Percentiles rank a stretch among this genome's conserved stretches.
phyloP scores from a whole-genome alignment of 1,140 invertebrate genomes.

The Meloidogyne hapla region DNA sequence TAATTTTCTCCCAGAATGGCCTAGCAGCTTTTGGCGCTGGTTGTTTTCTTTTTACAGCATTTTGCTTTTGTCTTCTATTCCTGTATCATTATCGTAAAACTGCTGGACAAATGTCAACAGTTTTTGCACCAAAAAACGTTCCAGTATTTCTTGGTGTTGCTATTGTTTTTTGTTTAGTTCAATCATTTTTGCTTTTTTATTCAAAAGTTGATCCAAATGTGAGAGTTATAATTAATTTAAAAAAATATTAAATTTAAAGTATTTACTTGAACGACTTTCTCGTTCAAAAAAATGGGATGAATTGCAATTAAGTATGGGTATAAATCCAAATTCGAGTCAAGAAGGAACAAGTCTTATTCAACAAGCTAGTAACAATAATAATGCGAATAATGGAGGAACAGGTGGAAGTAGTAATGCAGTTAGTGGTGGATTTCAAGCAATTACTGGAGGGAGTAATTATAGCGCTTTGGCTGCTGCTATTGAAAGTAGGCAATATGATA shows the following conservation, averaged over 20 bases:
- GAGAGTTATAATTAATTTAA: neutral
- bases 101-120: slow-evolving; percentile 22
- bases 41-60: slow-evolving; percentile 22
- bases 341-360: neutral
- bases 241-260: neutral
- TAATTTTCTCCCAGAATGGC: neutral
- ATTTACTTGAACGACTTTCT: slow-evolving; percentile 19
- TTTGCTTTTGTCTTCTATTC: slow-evolving; percentile 21
- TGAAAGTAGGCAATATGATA: slow-evolving; percentile 15
- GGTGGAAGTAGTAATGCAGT: neutral
- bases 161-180: slow-evolving; percentile 21
- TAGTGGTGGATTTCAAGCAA: slow-evolving; percentile 15
- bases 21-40: slow-evolving; percentile 21
- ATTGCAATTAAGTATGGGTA: slow-evolving; percentile 22
- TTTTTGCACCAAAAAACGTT: slow-evolving; percentile 29
- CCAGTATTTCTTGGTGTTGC: slow-evolving; percentile 24
- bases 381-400: neutral
- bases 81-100: slow-evolving; percentile 25
- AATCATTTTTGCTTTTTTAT: slow-evolving; percentile 23
- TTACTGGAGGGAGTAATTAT: slow-evolving; percentile 27
- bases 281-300: slow-evolving; percentile 29
- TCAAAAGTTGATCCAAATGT: slow-evolving; percentile 26
- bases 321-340: slow-evolving; percentile 19
- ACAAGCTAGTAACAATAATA: neutral
- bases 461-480: slow-evolving; percentile 11